Evolutionary conservation across 2,797 vertebrate species (phyloP).

Genomic region (Pseudopleuronectes americanus): DNA sequence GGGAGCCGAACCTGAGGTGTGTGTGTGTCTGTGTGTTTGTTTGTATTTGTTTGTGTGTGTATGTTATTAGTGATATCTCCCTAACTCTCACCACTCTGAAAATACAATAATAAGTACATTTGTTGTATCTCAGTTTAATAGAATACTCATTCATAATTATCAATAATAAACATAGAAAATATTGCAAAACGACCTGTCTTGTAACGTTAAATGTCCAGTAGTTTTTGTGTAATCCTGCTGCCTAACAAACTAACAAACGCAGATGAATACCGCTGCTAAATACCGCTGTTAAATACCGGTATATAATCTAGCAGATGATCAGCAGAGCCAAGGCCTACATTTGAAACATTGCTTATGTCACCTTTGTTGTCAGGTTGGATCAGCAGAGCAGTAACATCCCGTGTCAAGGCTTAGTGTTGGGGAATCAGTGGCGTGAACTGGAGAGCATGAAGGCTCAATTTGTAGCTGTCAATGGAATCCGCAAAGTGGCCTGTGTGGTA

Average conservation of each 20-base stretch:
- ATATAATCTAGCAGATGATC: neutral
- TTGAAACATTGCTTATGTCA: neutral
- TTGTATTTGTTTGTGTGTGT: too few species aligned
- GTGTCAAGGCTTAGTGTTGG: constrained; percentile 83
- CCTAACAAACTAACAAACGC: too few species aligned
- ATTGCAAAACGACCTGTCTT: too few species aligned
- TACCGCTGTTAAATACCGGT: neutral
- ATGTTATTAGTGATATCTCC: neutral
- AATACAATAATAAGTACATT: neutral
- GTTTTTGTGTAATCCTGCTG: too few species aligned
- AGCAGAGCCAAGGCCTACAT: neutral
- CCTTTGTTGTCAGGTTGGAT: constrained; percentile 84
- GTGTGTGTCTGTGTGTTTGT: constrained; percentile 14
- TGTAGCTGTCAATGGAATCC: constrained; percentile 94
- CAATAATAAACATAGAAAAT: too few species aligned
- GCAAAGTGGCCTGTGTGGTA: constrained; percentile 98
- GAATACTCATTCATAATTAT: too few species aligned
- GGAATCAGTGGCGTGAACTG: constrained; percentile 93
- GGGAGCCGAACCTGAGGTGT: constrained; percentile 87
- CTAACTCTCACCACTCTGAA: neutral
- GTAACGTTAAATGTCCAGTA: too few species aligned
- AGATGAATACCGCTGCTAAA: neutral
- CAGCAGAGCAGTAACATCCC: constrained; percentile 86
- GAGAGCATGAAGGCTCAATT: constrained; percentile 98
- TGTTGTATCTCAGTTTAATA: too few species aligned